These are phyloP conservation scores for Alloscopus bannaensis DNA, from an alignment of 2,888 invertebrate genomes.

Conservation along the genomic window DNA sequence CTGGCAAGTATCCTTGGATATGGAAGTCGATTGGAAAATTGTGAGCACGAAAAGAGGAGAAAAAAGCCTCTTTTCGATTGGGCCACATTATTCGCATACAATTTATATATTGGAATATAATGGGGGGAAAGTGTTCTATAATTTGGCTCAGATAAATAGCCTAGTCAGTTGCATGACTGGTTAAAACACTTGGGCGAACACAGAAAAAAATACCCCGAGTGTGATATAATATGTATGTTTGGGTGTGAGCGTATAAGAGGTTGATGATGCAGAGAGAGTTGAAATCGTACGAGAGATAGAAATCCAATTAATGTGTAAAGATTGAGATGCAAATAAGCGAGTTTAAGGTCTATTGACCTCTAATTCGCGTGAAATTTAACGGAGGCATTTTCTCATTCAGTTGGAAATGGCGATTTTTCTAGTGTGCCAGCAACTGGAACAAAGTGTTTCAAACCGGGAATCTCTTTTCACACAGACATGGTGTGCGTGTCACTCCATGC, in stretches of 20 bases:
- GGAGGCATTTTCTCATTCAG: conserved; percentile 73
- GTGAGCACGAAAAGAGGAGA: too few relatives aligned
- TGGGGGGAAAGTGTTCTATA: too few relatives aligned
- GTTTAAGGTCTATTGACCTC: conserved; percentile 74
- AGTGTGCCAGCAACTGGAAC: conserved; percentile 72
- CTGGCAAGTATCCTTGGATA: too few relatives aligned
- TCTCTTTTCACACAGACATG: background rate
- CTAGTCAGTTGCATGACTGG: conserved; percentile 32
- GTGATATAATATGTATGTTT: too few relatives aligned
- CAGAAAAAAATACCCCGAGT: conserved; percentile 6
- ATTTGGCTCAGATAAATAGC: too few relatives aligned
- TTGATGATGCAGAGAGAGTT: conserved; percentile 52
- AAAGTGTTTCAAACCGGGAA: conserved; percentile 61
- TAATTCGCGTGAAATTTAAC: conserved; percentile 74
- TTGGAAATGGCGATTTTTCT: conserved; percentile 73
- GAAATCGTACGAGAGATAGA: conserved; percentile 65
- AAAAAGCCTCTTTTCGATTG: too few relatives aligned
- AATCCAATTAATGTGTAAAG: conserved; percentile 74
- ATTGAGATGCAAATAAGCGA: conserved; percentile 74
- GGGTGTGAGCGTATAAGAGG: conserved; percentile 29
- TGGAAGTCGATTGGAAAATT: too few relatives aligned
- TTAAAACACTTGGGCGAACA: conserved; percentile 18
- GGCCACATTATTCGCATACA: too few relatives aligned
- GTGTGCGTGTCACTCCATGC: background rate
- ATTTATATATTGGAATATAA: too few relatives aligned